Base-by-base conservation (phyloP, 2,888 invertebrate genomes). In the Anthrax anthrax region DNA sequence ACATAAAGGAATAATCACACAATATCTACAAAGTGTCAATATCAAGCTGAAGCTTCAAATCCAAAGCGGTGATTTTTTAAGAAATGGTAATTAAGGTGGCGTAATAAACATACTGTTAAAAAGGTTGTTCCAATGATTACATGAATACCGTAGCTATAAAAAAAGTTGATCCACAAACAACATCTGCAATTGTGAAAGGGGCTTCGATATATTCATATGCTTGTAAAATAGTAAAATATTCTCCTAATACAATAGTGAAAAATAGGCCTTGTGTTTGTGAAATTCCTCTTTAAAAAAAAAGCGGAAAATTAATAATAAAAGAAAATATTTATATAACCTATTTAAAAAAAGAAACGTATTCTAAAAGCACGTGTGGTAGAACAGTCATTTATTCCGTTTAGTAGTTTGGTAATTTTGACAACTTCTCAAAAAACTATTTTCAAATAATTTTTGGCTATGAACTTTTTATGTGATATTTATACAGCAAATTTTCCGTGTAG, bases 101-200 rank as follows among this genome's bases (percentile, higher is more conserved):
- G 77, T 18, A 72, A 50, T 56, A 74, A 60, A 59, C 73, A 73
- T 44, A 73, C 57, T 55, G 64, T 46, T 57, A 79, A 56, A 56
- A 79, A 78, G 18, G 69, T 62, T 19, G 73, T 71, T 53, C 77
- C 78, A 61, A 78, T 74, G 56, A 83, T 68, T 39, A 83, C 81
- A 71, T 83, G 82, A 44, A 82, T 16, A 3, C 82, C 83, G 60
- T 84, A 82, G 80, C 74, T 61, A 83, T 72, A 73, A 77, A 84
- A 69, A 83, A 84, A 40, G 74, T 73, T 43, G 79, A 74, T 1
- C 82, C 81, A 66, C 78, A 84, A 56, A 76, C 67, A 54, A n/a
- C 74, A 60, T 77, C 76, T 6, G 72, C 62, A 56, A 79, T 74
- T 51, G 71, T 60, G 64, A 78, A 80, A 2, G 67, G 63, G 0